phyloP scores from a whole-genome alignment of 2,113 vertebrate genomes.

The Dicrurus megarhynchus region DNA sequence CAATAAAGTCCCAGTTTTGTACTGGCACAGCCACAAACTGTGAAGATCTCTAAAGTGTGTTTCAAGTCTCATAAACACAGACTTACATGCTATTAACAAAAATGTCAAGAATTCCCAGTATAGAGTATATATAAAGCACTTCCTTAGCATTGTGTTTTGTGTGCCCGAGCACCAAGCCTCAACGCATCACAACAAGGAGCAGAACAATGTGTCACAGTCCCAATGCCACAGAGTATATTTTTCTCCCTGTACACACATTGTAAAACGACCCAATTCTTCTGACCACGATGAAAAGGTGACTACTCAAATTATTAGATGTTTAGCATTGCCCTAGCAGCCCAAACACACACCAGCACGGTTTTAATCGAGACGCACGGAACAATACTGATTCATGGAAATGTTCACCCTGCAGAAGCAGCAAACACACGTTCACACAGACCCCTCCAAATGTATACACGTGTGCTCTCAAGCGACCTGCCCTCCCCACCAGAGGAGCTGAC shows the following conservation, averaged over 20 bases:
- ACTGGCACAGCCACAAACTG: neutral
- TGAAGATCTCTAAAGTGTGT: neutral
- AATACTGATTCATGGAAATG: neutral
- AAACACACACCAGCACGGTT: neutral
- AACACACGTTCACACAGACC: neutral
- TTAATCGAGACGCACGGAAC: neutral
- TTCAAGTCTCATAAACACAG: neutral
- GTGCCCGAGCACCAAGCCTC: neutral
- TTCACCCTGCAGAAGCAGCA: neutral
- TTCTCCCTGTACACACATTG: accelerated
- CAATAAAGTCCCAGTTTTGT: neutral
- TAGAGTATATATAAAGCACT: neutral
- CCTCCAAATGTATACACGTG: accelerated
- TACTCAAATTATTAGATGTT: neutral
- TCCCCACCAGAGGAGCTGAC: neutral
- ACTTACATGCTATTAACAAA: neutral
- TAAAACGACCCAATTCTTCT: neutral
- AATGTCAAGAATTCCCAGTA: neutral
- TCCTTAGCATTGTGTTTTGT: neutral
- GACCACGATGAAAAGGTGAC: neutral
- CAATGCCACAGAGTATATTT: neutral
- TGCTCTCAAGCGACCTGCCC: neutral
- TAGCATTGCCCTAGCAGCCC: neutral
- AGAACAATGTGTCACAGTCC: neutral
- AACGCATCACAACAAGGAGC: accelerated